These are phyloP conservation scores for Engystomops pustulosus DNA, from an alignment of 2,113 vertebrate species.

Conservation along the genomic window DNA sequence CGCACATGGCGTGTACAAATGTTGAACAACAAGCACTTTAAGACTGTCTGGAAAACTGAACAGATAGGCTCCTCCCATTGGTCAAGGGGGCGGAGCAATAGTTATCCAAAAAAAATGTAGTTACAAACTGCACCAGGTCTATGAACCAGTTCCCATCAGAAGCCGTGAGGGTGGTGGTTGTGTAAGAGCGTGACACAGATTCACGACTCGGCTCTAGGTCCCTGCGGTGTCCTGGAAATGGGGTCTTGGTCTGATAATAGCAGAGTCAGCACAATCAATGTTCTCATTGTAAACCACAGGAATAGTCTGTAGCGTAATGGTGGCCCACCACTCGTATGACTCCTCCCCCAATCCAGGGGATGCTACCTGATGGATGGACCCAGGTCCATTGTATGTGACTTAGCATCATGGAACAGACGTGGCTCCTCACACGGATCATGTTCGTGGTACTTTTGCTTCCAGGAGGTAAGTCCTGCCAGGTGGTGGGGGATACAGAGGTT, in stretches of 20 bases:
- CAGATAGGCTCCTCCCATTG: too few species aligned
- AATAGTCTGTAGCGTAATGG: too few species aligned
- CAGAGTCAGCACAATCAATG: neutral
- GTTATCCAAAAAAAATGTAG: too few species aligned
- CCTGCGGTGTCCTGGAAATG: conserved; percentile 13
- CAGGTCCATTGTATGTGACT: neutral
- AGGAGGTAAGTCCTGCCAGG: neutral
- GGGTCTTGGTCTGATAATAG: neutral
- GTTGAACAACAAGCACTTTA: too few species aligned
- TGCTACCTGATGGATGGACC: too few species aligned
- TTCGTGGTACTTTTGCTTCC: neutral
- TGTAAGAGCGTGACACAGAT: neutral
- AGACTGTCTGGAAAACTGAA: too few species aligned
- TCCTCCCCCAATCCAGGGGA: neutral
- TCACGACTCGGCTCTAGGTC: neutral
- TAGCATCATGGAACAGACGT: neutral
- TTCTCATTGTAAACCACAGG: neutral
- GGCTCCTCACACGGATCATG: neutral
- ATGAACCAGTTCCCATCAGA: neutral
- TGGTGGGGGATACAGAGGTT: neutral
- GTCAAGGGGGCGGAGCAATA: too few species aligned
- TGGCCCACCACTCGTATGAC: neutral
- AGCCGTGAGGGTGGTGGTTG: neutral
- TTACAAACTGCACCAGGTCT: too few species aligned
- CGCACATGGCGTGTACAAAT: too few species aligned